These are phyloP conservation scores for Chaetura pelagica DNA, from an alignment of 2,113 vertebrate genomes.

Conservation along the genomic window DNA sequence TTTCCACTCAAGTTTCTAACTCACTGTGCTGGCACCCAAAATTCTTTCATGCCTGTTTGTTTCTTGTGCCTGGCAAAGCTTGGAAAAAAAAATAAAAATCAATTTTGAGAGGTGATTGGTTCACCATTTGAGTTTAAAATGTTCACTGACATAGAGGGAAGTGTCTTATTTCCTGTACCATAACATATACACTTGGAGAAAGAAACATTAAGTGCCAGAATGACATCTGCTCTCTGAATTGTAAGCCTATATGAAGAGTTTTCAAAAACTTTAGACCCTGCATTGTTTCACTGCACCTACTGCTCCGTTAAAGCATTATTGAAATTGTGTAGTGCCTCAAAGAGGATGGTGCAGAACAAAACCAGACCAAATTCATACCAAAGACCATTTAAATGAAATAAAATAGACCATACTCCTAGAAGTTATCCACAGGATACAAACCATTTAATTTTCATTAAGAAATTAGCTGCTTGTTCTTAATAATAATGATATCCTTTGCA, in stretches of 20 bases:
- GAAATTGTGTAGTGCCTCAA: not conserved
- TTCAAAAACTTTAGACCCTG: not conserved
- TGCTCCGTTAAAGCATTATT: not conserved
- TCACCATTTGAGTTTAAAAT: not conserved
- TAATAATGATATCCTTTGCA: constrained; percentile 19
- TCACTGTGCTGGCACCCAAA: not conserved
- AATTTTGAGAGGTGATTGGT: not conserved
- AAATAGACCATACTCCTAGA: not conserved
- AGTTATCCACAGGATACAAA: constrained; percentile 1
- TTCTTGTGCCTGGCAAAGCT: not conserved
- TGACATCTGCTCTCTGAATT: not conserved
- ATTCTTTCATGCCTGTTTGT: not conserved
- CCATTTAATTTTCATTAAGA: constrained; percentile 29
- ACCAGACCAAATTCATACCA: not conserved
- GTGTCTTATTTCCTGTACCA: not conserved
- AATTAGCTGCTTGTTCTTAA: constrained; percentile 5
- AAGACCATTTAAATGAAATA: not conserved
- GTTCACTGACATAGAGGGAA: not conserved
- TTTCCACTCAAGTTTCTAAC: not conserved
- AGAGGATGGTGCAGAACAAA: not conserved
- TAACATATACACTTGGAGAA: not conserved
- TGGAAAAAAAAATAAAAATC: not conserved
- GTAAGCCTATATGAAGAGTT: not conserved
- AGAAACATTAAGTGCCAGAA: not conserved
- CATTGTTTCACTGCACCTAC: not conserved